These are phyloP conservation scores for Muscicapa adusta DNA, from an alignment of 2,113 vertebrate species.

Conservation along the genomic window DNA sequence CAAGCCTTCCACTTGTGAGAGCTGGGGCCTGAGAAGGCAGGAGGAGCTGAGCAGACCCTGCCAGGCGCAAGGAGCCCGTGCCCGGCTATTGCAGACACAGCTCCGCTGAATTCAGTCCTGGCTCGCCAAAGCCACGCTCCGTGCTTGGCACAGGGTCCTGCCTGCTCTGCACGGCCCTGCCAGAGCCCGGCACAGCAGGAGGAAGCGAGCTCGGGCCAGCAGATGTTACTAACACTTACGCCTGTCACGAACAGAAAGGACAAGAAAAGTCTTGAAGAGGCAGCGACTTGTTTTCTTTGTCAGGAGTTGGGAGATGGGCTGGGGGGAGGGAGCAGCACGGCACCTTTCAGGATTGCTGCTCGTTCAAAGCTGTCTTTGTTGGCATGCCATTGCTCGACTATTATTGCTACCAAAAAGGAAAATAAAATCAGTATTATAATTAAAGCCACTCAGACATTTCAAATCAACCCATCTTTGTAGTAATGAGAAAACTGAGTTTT, in stretches of 20 bases:
- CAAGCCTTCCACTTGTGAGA: not conserved
- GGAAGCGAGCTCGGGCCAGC: slow-evolving; percentile 14
- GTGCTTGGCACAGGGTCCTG: not conserved
- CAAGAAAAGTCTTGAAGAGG: slow-evolving; percentile 15
- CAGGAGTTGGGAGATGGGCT: not conserved
- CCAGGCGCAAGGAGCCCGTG: not conserved
- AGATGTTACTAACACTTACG: slow-evolving; percentile 51
- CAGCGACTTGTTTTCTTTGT: slow-evolving; percentile 36
- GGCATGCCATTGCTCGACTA: not conserved
- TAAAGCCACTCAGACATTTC: not conserved
- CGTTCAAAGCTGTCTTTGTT: not conserved
- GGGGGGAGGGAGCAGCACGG: not conserved
- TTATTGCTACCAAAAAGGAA: not conserved
- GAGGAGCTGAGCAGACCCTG: not conserved
- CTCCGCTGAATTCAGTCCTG: not conserved
- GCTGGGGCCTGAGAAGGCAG: not conserved
- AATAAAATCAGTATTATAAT: not conserved
- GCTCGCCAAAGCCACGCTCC: not conserved
- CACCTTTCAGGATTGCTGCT: not conserved
- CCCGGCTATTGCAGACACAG: not conserved
- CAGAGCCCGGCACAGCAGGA: not conserved
- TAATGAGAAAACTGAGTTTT: not conserved
- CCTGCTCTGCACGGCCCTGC: not conserved
- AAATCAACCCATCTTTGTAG: not conserved
- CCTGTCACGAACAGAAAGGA: slow-evolving; percentile 47